These are phyloP conservation scores for Drosophila pruinosa DNA, from an alignment of 1,140 invertebrate species.

Conservation along the genomic window DNA sequence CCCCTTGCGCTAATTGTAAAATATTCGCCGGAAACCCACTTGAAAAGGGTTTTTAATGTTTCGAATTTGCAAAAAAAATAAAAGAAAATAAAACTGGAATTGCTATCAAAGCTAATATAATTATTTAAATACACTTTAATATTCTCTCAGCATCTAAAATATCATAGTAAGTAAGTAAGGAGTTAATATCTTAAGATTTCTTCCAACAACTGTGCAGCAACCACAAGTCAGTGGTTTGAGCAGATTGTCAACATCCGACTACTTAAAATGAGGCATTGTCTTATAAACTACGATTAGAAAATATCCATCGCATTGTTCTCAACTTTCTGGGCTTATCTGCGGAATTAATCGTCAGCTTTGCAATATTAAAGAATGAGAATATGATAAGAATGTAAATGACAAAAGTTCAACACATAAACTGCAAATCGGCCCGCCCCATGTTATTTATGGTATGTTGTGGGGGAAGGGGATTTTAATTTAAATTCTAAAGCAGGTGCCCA, in stretches of 20 bases:
- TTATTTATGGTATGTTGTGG: not conserved
- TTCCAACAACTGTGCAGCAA: not conserved
- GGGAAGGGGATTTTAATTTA: not conserved
- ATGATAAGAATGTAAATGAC: not conserved
- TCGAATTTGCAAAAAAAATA: slow-evolving; percentile 37
- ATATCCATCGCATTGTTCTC: not conserved
- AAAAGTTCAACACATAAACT: not conserved
- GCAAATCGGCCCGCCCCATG: not conserved
- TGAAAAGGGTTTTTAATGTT: slow-evolving; percentile 52
- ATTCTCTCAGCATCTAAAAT: not conserved
- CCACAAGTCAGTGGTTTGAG: not conserved
- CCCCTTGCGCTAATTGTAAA: slow-evolving; percentile 58
- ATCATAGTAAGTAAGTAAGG: not conserved
- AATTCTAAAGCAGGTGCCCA: slow-evolving; percentile 16
- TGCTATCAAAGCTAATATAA: slow-evolving; percentile 22
- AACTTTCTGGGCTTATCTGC: not conserved
- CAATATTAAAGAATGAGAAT: not conserved
- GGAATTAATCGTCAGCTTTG: not conserved
- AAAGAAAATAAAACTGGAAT: slow-evolving; percentile 33
- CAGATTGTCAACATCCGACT: slow-evolving; percentile 1
- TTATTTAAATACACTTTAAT: slow-evolving; percentile 2
- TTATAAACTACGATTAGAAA: not conserved
- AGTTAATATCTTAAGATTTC: not conserved
- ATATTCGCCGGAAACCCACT: slow-evolving; percentile 19
- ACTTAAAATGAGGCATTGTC: not conserved